Base-by-base conservation (phyloP, 2,113 vertebrate genomes). In the Eurystomus gularis region DNA sequence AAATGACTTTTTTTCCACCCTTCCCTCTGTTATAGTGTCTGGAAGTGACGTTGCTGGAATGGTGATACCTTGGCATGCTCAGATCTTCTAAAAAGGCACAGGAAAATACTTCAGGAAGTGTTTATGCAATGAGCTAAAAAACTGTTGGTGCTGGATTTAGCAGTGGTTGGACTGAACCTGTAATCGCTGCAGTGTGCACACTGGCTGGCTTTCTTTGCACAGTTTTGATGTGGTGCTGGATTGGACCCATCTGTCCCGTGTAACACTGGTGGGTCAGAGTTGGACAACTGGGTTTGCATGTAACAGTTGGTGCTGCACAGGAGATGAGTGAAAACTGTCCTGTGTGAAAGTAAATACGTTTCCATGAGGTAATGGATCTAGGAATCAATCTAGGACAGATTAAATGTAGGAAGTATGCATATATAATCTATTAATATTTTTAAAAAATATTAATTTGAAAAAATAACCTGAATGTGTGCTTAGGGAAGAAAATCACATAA, bases 281-380 rank as follows among this genome's bases (percentile, higher is more conserved):
- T 2, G 17, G 54, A 48, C 17, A 24, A 4, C 5, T 16, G 65
- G 23, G 25, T 80, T 60, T 40, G 58, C 1, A 0, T 4, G 52
- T 37, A 68, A 35, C 52, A 20, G n/a, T 8, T 0, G 8, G 39
- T 49, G 68, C 65, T 58, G 71, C 16, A 4, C 12, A 15, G n/a
- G 28, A 37, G 24, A 31, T 0, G 0, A 44, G 28, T 8, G 42
- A 49, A 37, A 71, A 33, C 26, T n/a, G 11, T 29, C 23, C 3
- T 4, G 6, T 40, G 42, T 51, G 39, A 33, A 58, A 51, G 49
- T 35, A 66, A 92, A 88, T 28, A 21, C 23, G 14, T 80, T 44
- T 64, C 70, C 40, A 29, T 11, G 26, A 62, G 52, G 17, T 46
- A 29, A 49, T 61, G 26, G 4, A 17, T 79, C 35, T 16, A 28